These are phyloP conservation scores for Sceloporus undulatus DNA, from an alignment of 2,113 vertebrate genomes.

Conservation along the genomic window DNA sequence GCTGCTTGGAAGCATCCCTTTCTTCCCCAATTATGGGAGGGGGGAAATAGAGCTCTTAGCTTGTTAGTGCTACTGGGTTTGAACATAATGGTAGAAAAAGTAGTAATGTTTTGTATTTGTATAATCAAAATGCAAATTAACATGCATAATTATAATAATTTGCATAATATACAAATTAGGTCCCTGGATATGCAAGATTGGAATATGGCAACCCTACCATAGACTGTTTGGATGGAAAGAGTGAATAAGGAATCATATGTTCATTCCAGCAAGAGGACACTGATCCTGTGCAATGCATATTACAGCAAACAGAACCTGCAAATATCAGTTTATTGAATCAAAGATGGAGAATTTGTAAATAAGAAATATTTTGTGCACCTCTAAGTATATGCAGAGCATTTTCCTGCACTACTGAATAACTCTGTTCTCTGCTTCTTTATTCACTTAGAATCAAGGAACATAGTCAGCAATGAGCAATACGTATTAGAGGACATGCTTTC, in stretches of 20 bases:
- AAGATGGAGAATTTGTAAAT: not conserved
- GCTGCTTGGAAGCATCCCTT: too few species aligned
- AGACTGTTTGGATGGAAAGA: too few species aligned
- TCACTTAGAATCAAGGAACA: not conserved
- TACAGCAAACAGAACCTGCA: not conserved
- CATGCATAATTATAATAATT: too few species aligned
- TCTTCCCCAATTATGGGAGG: too few species aligned
- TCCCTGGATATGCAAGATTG: too few species aligned
- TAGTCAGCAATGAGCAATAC: not conserved
- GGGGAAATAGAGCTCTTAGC: too few species aligned
- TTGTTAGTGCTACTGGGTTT: too few species aligned
- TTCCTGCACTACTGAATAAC: not conserved
- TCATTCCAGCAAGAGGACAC: not conserved
- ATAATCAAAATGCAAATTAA: too few species aligned
- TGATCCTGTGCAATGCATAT: not conserved
- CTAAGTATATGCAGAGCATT: not conserved
- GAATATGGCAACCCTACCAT: too few species aligned
- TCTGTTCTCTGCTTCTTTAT: not conserved
- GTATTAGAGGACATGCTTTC: not conserved
- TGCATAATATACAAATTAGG: too few species aligned
- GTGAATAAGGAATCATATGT: not conserved
- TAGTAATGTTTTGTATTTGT: too few species aligned
- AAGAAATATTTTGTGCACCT: not conserved
- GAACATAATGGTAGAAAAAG: too few species aligned
- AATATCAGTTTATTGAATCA: not conserved